Evolutionary conservation across 2,888 invertebrate species (phyloP), one percentile per base, ranked within the genome.

Genomic region (Thera obeliscata): DNA sequence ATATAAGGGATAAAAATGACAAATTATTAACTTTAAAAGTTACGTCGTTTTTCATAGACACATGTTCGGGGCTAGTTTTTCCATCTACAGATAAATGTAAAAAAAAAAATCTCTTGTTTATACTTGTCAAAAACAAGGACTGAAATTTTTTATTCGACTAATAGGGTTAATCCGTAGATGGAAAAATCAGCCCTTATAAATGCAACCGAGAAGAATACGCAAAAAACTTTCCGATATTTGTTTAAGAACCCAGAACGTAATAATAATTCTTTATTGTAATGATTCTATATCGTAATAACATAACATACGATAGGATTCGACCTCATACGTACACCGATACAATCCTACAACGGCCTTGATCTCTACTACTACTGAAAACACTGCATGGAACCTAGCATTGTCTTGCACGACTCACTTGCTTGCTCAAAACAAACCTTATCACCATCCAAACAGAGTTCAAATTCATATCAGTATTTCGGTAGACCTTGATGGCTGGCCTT

Each of bases 311-410:
- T 68, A 61, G 50, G 52, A 65, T 48, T 73, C 78, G 78, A 75
- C 81, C 82, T 82, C 75, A 78, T 67, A 73, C 70, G 70, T 67
- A 73, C 69, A 72, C 74, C 69, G 74, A 52, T 75, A 71, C 70
- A 71, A 74, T 74, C 73, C 8, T 52, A 52, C 66, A 61, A 71
- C 76, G 85, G 76, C 92, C 92, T 91, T 92, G 91, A 92, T 92
- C 93, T 91, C 91, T 84, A 87, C 89, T 88, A 88, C 89, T 89
- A 90, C 90, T 92, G 90, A 93, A 93, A 91, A 89, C 88, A 87
- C 85, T 91, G 91, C 90, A 90, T 90, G 90, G 54, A 88, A 87
- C 88, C 86, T 81, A 84, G 85, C 83, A 90, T 90, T 91, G 90
- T 91, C 87, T 89, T 89, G 87, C 85, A 84, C 22, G 56, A 78